phyloP scores from a whole-genome alignment of 2,797 vertebrate genomes.

The Hoplostethus mediterraneus region DNA sequence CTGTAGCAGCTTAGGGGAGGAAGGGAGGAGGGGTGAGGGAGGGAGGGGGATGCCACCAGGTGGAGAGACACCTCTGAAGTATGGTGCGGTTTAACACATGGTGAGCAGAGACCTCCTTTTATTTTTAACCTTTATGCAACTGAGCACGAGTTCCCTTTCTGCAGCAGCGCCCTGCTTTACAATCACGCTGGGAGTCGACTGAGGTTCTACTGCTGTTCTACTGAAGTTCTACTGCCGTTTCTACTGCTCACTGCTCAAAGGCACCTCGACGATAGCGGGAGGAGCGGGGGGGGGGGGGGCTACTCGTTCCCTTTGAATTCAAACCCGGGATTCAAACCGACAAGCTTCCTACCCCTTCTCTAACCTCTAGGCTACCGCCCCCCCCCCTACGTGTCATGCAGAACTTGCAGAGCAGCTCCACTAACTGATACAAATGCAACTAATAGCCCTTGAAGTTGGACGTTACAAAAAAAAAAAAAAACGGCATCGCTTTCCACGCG shows the following conservation, averaged over 20 bases:
- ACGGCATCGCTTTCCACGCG: constrained; percentile 76
- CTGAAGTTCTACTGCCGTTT: too few species aligned
- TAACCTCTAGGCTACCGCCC: background rate
- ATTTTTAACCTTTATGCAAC: too few species aligned
- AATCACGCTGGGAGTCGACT: background rate
- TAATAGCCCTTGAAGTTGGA: constrained; percentile 82
- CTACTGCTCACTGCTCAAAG: constrained; percentile 53
- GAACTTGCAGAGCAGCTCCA: constrained; percentile 45
- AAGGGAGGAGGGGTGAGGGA: constrained; percentile 27
- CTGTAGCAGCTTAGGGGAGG: constrained; percentile 76
- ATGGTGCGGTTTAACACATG: background rate
- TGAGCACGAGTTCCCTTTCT: too few species aligned
- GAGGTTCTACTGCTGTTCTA: too few species aligned
- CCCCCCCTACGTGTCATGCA: constrained; percentile 23
- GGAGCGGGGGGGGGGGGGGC: too few species aligned
- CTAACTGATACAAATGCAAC: constrained; percentile 77
- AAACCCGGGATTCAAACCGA: constrained; percentile 28
- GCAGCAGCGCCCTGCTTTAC: background rate
- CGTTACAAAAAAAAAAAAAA: constrained; percentile 61
- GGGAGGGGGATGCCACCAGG: constrained; percentile 19
- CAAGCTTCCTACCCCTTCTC: constrained; percentile 45
- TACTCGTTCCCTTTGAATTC: too few species aligned
- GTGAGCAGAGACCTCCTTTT: background rate
- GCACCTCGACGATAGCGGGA: constrained; percentile 24
- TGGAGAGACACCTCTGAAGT: constrained; percentile 15